phyloP scores from a whole-genome alignment of 2,888 invertebrate genomes.

The Adineta ricciae region DNA sequence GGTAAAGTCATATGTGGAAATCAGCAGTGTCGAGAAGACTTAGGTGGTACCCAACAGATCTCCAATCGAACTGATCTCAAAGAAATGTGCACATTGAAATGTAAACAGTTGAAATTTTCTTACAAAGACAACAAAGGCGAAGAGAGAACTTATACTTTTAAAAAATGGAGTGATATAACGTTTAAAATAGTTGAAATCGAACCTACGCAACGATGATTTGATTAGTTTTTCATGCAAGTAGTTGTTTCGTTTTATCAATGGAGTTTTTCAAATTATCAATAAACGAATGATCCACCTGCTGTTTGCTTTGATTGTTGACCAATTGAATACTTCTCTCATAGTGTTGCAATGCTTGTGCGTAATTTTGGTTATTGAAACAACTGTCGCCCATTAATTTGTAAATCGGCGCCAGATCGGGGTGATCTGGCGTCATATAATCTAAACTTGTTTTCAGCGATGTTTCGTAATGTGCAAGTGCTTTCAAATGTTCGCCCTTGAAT shows the following conservation, averaged over 20 bases:
- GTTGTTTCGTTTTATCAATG: no score
- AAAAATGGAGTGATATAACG: neutral
- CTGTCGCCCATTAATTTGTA: neutral
- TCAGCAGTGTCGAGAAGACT: neutral
- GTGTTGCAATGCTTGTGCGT: neutral
- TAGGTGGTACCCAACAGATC: neutral
- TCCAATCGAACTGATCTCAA: neutral
- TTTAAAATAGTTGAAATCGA: neutral
- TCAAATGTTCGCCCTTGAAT: neutral
- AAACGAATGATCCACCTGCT: no score
- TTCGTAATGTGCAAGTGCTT: neutral
- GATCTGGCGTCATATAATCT: neutral
- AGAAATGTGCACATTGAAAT: neutral
- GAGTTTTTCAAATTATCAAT: no score
- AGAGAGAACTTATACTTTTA: neutral
- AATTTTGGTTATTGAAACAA: neutral
- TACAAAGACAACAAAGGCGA: neutral
- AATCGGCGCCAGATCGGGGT: neutral
- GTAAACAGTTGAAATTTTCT: neutral
- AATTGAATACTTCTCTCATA: neutral
- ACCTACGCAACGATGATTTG: neutral
- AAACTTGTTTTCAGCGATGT: neutral
- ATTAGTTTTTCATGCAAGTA: no score
- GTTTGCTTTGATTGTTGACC: no score
- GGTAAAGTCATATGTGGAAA: neutral